phyloP scores from a whole-genome alignment of 1,140 invertebrate species.

The Zaprionus nigranus region DNA sequence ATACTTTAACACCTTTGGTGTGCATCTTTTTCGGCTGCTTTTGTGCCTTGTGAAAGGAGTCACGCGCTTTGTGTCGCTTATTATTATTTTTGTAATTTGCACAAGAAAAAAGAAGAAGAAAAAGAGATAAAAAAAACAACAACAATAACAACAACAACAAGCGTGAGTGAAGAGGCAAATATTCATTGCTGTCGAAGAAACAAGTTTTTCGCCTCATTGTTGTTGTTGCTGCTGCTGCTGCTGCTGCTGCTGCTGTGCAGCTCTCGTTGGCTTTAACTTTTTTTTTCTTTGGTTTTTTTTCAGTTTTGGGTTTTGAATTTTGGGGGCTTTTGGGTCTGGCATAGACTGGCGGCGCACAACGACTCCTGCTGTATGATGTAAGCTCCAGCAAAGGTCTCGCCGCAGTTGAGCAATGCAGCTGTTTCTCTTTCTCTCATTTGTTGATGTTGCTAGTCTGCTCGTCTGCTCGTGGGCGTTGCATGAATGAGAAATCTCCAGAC shows the following conservation, averaged over 20 bases:
- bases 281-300: neutral
- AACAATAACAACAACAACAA: slow-evolving; percentile 37
- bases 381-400: slow-evolving; percentile 50
- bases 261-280: slow-evolving; percentile 13
- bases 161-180: slow-evolving; percentile 70
- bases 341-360: slow-evolving; percentile 3
- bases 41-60: slow-evolving; percentile 78
- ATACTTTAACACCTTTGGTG: slow-evolving; percentile 76
- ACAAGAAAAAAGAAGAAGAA: slow-evolving; percentile 46
- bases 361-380: slow-evolving; percentile 73
- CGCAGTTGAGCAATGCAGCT: slow-evolving; percentile 33
- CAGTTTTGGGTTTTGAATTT: slow-evolving; percentile 22
- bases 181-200: slow-evolving; percentile 75
- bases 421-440: neutral
- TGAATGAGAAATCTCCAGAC: slow-evolving; percentile 31
- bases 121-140: slow-evolving; percentile 14
- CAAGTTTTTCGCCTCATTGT: slow-evolving; percentile 52
- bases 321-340: slow-evolving; percentile 26
- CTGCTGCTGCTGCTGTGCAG: neutral
- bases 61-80: slow-evolving; percentile 79
- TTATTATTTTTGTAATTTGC: slow-evolving; percentile 81
- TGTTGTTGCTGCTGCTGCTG: no score
- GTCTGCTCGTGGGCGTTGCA: slow-evolving; percentile 24
- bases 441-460: neutral
- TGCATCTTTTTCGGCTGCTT: slow-evolving; percentile 65